These are phyloP conservation scores for Iguana delicatissima DNA, from an alignment of 2,797 vertebrate species.

Conservation along the genomic window DNA sequence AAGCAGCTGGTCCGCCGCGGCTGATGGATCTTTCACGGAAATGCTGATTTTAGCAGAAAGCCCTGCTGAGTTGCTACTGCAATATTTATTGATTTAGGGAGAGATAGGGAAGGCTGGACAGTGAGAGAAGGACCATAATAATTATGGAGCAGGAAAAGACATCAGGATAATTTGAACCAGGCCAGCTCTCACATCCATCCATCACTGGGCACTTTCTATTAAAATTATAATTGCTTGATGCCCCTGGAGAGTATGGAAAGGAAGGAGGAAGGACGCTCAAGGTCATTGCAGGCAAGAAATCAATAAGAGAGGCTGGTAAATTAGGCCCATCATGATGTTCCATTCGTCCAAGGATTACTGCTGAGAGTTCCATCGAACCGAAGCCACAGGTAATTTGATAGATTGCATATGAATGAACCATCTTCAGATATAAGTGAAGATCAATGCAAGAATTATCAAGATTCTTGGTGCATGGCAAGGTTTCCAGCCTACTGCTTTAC, in stretches of 20 bases:
- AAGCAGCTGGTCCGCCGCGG: neutral
- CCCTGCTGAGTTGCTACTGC: neutral
- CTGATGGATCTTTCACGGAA: neutral
- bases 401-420: neutral
- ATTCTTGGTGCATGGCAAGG: neutral
- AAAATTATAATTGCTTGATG: constrained; percentile 43
- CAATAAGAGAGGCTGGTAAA: constrained; percentile 34
- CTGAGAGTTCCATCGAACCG: neutral
- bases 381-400: neutral
- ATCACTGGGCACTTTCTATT: constrained; percentile 40
- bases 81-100: neutral
- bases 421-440: neutral
- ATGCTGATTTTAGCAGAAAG: neutral
- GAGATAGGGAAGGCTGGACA: fast-evolving
- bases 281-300: constrained; percentile 63
- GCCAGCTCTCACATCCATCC: fast-evolving
- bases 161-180: constrained; percentile 32
- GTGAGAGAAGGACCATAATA: neutral
- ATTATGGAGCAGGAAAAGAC: neutral
- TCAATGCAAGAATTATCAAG: neutral
- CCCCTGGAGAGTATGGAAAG: constrained; percentile 11
- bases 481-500: too few species aligned
- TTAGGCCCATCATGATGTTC: neutral
- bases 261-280: constrained; percentile 49
- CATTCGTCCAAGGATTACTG: neutral